Base-by-base conservation (phyloP, 2,113 vertebrate species). In the Cyprinus carpio region DNA sequence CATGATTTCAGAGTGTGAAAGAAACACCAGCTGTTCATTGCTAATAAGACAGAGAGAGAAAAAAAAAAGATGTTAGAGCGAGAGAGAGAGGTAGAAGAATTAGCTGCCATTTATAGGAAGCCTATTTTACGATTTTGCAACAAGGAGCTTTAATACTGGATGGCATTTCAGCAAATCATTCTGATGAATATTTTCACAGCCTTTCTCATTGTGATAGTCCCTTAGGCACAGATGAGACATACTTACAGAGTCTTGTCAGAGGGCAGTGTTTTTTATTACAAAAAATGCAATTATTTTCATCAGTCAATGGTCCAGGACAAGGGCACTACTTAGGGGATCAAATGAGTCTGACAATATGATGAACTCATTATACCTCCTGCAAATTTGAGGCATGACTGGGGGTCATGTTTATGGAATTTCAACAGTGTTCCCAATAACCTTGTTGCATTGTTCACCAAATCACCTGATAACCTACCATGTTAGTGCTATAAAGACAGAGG, bases 141-240 rank as follows among this genome's bases (percentile, higher is more conserved):
- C 82, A 75, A 69, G 82, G 85, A 67, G 86, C 31, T 83, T 85
- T 87, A 88, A 88, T 88, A 82, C 79, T 72, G 71, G 54, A 83
- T 87, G 88, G 86, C 86, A 85, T 89, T 90, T 91, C 78, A 76
- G 86, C 54, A 85, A 85, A 89, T 90, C 87, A 87, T 71, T 86
- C 85, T 89, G 85, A 87, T 89, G 75, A 86, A 91, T 91, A 86
- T 87, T 84, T 88, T 87, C 84, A 79, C 82, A 83, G 25, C 29
- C 65, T 86, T 82, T 69, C 67, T 79, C 81, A 85, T 86, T 85
- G 27, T 64, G 46, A 54, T 31, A 78, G 34, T 79, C 76, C 81
- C 82, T 74, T 15, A 80, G 83, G 87, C 74, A 79, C 71, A 75
- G 86, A 83, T 27, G 74, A 27, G 40, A 80, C 34, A 56, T 84